Percentiles rank a stretch among this genome's conserved stretches.
These are phyloP conservation scores for Amblyopsis hoosieri DNA, from an alignment of 2,797 vertebrate genomes.

Conservation along the genomic window DNA sequence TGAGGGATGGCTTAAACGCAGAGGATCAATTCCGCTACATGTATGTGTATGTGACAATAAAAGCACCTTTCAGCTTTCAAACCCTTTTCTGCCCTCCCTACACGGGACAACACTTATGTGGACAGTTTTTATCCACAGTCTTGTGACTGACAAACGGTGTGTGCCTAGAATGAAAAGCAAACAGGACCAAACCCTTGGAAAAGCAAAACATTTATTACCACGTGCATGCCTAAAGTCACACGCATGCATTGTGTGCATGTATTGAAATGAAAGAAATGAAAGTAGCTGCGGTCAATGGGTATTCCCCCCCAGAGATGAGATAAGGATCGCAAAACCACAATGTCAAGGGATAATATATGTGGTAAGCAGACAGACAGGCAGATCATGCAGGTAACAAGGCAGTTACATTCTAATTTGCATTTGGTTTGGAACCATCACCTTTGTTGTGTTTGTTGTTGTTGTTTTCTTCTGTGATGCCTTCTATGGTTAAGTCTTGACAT, in stretches of 20 bases:
- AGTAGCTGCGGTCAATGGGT: slow-evolving; percentile 5
- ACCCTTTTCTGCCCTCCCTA: too few species aligned
- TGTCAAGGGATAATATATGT: slow-evolving; percentile 16
- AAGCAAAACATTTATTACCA: slow-evolving; percentile 33
- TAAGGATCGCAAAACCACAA: slow-evolving; percentile 10
- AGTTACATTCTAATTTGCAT: slow-evolving; percentile 25
- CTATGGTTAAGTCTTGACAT: slow-evolving; percentile 14
- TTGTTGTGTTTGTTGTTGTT: slow-evolving; percentile 9
- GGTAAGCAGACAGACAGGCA: slow-evolving; percentile 58
- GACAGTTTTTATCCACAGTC: too few species aligned
- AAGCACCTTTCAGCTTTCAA: too few species aligned
- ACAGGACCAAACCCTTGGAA: slow-evolving; percentile 46
- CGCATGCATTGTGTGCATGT: slow-evolving; percentile 33
- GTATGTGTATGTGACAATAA: too few species aligned
- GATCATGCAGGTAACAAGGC: slow-evolving; percentile 65
- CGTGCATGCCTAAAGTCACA: slow-evolving; percentile 42
- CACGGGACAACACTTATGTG: too few species aligned
- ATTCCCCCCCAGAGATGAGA: slow-evolving; percentile 22
- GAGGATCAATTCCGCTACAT: too few species aligned
- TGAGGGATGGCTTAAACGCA: too few species aligned
- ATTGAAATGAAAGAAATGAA: slow-evolving; percentile 28
- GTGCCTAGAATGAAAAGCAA: slow-evolving; percentile 28
- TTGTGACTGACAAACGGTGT: slow-evolving; percentile 19
- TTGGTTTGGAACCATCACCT: neutral
- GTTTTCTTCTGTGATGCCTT: slow-evolving; percentile 25